Conservation (phyloP, 2,888 invertebrate genomes). For the Megaustenia siamemsis region DNA sequence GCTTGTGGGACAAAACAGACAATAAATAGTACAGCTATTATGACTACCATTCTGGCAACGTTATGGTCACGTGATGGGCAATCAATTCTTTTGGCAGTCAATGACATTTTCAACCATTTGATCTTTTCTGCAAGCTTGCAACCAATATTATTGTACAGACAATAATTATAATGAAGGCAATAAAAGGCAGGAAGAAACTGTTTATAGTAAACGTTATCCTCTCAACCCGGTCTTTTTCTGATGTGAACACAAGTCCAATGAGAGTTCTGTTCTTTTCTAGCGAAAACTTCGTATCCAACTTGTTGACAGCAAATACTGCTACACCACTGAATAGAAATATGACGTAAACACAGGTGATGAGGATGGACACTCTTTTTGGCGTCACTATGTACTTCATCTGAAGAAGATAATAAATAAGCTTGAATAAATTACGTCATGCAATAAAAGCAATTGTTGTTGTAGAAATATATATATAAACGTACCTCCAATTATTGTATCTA, state of each 20-base stretch:
- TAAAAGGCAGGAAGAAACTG: background rate
- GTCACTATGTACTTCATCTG: background rate
- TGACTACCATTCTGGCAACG: background rate
- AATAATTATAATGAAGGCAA: background rate
- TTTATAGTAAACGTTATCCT: background rate
- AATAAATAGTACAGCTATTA: slow-evolving; percentile 4
- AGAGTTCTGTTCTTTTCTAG: background rate
- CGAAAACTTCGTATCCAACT: background rate
- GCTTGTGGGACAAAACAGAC: background rate
- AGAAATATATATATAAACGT: no score
- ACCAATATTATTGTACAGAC: background rate
- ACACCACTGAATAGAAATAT: background rate
- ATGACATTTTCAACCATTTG: background rate
- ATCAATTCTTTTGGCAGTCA: background rate
- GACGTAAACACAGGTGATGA: background rate
- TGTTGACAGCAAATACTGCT: background rate
- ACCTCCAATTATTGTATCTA: no score
- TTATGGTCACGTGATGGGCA: background rate
- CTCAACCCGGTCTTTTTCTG: background rate
- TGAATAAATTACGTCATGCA: no score
- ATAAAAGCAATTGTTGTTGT: no score
- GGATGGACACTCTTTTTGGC: background rate
- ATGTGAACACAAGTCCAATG: background rate
- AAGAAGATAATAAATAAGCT: background rate
- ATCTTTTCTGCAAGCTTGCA: background rate